Evolutionary conservation across 1,140 invertebrate genomes (phyloP).

Genomic region (Reticulitermes speratus): DNA sequence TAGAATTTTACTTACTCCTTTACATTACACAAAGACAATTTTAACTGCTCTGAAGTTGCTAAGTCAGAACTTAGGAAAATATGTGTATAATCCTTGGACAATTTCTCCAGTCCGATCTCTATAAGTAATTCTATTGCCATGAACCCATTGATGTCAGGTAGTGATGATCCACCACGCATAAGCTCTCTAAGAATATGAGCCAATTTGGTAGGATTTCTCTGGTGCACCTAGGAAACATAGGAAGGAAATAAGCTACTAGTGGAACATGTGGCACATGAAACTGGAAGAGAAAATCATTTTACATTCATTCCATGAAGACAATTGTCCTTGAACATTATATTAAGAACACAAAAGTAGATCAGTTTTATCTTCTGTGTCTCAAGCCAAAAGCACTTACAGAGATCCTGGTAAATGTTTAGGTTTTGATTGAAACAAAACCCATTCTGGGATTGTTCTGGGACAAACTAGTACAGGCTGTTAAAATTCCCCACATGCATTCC

Average conservation of each 20-base stretch:
- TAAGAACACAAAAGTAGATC: too few species aligned
- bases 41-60: not conserved
- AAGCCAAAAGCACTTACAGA: too few species aligned
- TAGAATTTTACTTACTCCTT: not conserved
- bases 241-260: not conserved
- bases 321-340: too few species aligned
- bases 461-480: too few species aligned
- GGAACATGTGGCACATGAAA: not conserved
- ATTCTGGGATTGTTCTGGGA: too few species aligned
- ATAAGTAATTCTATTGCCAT: not conserved
- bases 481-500: too few species aligned
- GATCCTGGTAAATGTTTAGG: too few species aligned
- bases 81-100: not conserved
- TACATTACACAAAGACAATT: not conserved
- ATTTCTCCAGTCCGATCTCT: not conserved
- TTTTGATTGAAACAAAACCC: too few species aligned
- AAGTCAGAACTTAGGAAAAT: not conserved
- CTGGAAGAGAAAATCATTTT: too few species aligned
- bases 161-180: not conserved
- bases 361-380: too few species aligned
- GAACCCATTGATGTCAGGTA: not conserved
- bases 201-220: not conserved
- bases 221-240: not conserved
- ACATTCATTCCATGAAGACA: too few species aligned
- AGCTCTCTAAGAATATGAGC: not conserved